Evolutionary conservation across 53 echinoderm and acorn worm genomes (phyloP).

Genomic region (Hippasteria phrygiana): DNA sequence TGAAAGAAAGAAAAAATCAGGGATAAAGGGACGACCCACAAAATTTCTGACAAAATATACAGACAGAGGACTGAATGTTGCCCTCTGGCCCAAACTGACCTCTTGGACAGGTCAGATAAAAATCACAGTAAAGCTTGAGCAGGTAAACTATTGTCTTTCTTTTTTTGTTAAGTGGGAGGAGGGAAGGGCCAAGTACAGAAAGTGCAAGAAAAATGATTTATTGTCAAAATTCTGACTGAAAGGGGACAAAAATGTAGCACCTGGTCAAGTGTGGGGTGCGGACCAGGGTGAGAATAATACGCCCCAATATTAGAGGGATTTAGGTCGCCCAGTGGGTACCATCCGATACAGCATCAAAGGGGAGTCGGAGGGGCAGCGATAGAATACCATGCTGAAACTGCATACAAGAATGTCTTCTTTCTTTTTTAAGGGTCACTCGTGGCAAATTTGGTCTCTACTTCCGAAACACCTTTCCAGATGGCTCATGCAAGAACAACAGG

Average conservation of each 20-base stretch:
- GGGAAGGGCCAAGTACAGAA: background rate
- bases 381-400: background rate
- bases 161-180: background rate
- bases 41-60: background rate
- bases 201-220: constrained; percentile 18
- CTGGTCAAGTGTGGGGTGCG: constrained; percentile 45
- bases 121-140: constrained; percentile 5
- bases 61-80: background rate
- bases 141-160: constrained; percentile 20
- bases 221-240: constrained; percentile 11
- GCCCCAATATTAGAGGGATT: background rate
- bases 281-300: background rate
- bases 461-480: constrained; percentile 47
- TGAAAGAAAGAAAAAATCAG: background rate
- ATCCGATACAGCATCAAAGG: constrained; percentile 3
- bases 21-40: constrained; percentile 8
- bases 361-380: background rate
- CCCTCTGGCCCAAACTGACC: constrained; percentile 43
- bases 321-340: background rate
- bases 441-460: background rate
- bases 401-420: background rate
- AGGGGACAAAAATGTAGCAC: constrained; percentile 45
- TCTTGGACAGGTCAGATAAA: background rate
- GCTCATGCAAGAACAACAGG: background rate
- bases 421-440: background rate